These are phyloP conservation scores for Cassiopea xamachana DNA, from an alignment of 30 jellyfish, hydroid and myxozoan genomes.

Conservation along the genomic window DNA sequence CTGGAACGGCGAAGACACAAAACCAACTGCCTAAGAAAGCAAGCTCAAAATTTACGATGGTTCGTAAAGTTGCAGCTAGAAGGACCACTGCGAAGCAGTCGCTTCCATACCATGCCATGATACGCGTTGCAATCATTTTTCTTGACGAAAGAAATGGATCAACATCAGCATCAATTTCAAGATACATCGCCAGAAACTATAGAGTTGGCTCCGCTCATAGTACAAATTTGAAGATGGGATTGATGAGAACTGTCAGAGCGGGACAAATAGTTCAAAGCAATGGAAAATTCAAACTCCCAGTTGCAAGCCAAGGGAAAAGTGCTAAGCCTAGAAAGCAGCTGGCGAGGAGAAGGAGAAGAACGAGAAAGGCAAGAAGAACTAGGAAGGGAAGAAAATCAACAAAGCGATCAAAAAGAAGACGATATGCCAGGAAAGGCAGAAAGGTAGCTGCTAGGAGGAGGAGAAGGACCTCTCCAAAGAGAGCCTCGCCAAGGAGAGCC, in stretches of 20 bases:
- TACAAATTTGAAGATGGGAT: slow-evolving; percentile 54
- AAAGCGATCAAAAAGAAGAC: background rate
- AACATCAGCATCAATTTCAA: slow-evolving; percentile 35
- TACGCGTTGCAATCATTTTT: slow-evolving; percentile 56
- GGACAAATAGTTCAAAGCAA: slow-evolving; percentile 36
- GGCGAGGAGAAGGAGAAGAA: background rate
- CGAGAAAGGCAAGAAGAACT: slow-evolving; percentile 3
- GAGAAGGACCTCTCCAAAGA: too few relatives aligned
- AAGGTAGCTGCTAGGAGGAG: too few relatives aligned
- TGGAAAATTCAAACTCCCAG: slow-evolving; percentile 53
- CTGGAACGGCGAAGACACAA: slow-evolving; percentile 19
- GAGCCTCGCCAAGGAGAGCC: too few relatives aligned
- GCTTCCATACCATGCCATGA: slow-evolving; percentile 41
- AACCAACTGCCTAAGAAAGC: background rate
- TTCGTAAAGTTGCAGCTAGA: slow-evolving; percentile 62
- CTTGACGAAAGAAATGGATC: slow-evolving; percentile 63
- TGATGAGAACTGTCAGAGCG: slow-evolving; percentile 52
- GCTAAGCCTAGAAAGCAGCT: background rate
- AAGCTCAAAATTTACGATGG: slow-evolving; percentile 59
- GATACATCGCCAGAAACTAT: slow-evolving; percentile 53
- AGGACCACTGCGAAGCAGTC: slow-evolving; percentile 26
- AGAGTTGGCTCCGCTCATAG: slow-evolving; percentile 37
- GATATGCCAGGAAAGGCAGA: slow-evolving; percentile 10
- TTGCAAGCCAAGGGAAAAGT: background rate
- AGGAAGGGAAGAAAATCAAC: background rate